These are phyloP conservation scores for Tetraneura akinire DNA, from an alignment of 1,140 invertebrate genomes.

Conservation along the genomic window DNA sequence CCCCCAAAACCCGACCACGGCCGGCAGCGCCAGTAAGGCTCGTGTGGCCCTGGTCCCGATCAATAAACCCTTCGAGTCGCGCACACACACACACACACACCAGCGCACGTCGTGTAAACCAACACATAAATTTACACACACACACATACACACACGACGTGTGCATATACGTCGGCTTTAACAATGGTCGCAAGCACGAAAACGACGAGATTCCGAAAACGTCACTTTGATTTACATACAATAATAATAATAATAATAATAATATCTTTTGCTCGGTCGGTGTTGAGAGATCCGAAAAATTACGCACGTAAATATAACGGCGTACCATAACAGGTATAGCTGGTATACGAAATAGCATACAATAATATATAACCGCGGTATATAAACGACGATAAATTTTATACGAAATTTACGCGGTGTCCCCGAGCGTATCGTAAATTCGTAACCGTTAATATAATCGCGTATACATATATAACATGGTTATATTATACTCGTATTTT, in stretches of 20 bases:
- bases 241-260: too few species aligned
- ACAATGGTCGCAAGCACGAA: neutral
- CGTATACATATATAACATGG: too few species aligned
- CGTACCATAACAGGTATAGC: too few species aligned
- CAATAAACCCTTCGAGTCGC: slow-evolving; percentile 31
- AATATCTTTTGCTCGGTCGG: too few species aligned
- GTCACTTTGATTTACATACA: slow-evolving; percentile 39
- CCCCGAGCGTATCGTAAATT: too few species aligned
- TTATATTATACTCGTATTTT: too few species aligned
- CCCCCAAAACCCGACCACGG: neutral
- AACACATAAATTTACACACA: neutral
- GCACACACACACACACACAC: neutral
- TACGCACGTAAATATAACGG: neutral
- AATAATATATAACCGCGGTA: too few species aligned
- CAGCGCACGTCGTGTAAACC: neutral
- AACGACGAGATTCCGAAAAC: neutral
- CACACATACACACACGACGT: neutral
- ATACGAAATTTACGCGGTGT: too few species aligned
- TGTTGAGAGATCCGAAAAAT: too few species aligned
- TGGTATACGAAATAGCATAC: too few species aligned
- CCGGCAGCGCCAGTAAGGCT: slow-evolving; percentile 20
- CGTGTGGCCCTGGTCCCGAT: slow-evolving; percentile 30
- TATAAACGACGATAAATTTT: too few species aligned
- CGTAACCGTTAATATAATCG: too few species aligned
- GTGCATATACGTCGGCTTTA: neutral